phyloP scores from a whole-genome alignment of 1,140 invertebrate species.

The Aphidius gifuensis region DNA sequence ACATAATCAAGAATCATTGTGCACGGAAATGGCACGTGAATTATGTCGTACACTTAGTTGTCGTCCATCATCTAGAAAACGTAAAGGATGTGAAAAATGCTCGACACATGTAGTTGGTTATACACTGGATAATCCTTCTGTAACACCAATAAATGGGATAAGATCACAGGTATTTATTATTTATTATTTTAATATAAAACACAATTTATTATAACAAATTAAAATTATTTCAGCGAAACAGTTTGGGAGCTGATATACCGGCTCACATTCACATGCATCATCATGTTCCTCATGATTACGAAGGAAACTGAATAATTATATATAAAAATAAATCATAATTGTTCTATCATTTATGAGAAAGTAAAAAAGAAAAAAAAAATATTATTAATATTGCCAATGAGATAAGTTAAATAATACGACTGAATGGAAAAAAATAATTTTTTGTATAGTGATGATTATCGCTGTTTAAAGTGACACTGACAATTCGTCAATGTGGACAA shows the following conservation, averaged over 20 bases:
- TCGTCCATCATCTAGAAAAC: conserved; percentile 64
- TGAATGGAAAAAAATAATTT: too few species aligned
- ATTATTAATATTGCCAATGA: background rate
- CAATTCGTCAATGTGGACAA: too few species aligned
- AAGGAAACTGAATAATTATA: conserved; percentile 36
- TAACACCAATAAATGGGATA: conserved; percentile 50
- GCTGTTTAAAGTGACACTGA: too few species aligned
- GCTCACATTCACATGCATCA: conserved; percentile 53
- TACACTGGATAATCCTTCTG: conserved; percentile 47
- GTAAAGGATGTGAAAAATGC: conserved; percentile 68
- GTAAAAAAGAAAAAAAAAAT: background rate
- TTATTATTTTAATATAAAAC: too few species aligned
- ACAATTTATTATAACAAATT: background rate
- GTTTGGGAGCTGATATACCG: conserved; percentile 50
- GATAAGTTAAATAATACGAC: too few species aligned
- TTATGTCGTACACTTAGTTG: conserved; percentile 74
- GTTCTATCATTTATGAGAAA: background rate
- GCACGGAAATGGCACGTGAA: conserved; percentile 79
- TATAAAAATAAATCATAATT: background rate
- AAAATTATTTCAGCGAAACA: conserved; percentile 44
- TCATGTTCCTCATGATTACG: conserved; percentile 45
- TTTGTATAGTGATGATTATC: too few species aligned
- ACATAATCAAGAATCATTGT: conserved; percentile 69
- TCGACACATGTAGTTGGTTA: conserved; percentile 55
- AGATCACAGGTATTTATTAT: conserved; percentile 43